Evolutionary conservation across 2,113 vertebrate species (phyloP).

Genomic region (Scytalopus superciliaris): DNA sequence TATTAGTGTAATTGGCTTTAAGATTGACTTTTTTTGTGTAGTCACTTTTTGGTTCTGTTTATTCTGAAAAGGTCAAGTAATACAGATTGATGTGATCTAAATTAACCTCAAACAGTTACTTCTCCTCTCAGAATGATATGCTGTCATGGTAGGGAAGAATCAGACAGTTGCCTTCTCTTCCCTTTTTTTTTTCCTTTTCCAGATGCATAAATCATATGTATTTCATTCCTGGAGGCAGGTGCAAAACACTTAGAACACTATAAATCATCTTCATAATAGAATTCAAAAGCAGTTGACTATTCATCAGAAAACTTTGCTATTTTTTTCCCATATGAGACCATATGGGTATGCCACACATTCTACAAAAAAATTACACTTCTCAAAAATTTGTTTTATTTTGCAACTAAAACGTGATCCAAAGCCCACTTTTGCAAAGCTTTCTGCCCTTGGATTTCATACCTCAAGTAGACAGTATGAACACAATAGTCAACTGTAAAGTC

Average conservation of each 20-base stretch:
- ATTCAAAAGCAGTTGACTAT: neutral
- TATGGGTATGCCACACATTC: accelerated
- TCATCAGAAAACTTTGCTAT: neutral
- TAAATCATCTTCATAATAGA: neutral
- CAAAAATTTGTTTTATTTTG: neutral
- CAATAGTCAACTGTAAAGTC: neutral
- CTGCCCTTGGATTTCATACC: neutral
- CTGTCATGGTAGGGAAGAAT: neutral
- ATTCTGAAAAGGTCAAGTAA: conserved; percentile 71
- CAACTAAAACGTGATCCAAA: neutral
- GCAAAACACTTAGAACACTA: neutral
- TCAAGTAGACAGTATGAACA: neutral
- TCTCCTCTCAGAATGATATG: conserved; percentile 42
- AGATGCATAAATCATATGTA: neutral
- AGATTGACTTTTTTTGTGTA: conserved; percentile 65
- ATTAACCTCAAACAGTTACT: conserved; percentile 61
- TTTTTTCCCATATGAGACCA: neutral
- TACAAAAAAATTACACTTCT: neutral
- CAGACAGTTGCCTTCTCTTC: neutral
- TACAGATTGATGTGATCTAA: conserved; percentile 61
- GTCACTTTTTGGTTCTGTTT: conserved; percentile 70
- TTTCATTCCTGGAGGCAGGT: neutral
- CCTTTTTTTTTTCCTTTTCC: neutral
- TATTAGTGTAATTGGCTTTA: conserved; percentile 63
- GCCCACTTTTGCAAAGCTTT: neutral